These are phyloP conservation scores for Seladonia tumulorum DNA, from an alignment of 2,888 invertebrate species.

Conservation along the genomic window DNA sequence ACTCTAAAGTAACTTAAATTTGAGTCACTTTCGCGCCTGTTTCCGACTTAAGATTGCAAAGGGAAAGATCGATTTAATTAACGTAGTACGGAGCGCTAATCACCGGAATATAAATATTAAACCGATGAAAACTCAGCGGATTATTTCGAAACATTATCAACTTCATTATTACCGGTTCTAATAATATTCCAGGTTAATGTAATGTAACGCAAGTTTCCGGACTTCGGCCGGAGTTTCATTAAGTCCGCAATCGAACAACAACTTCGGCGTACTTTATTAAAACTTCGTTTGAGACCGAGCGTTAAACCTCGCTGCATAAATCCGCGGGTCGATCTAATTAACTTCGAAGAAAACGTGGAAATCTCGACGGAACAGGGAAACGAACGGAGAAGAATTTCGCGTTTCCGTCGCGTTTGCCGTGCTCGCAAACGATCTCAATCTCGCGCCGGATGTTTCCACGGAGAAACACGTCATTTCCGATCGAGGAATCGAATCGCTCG, in stretches of 20 bases:
- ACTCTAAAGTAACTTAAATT: not conserved
- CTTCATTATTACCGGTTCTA: not conserved
- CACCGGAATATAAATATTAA: not conserved
- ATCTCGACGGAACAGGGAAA: constrained; percentile 21
- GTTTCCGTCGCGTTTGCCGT: constrained; percentile 32
- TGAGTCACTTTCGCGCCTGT: too few species aligned
- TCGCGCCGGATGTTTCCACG: constrained; percentile 35
- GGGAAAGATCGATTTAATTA: not conserved
- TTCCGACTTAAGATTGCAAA: too few species aligned
- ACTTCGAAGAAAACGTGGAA: not conserved
- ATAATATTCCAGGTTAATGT: not conserved
- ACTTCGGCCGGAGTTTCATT: not conserved
- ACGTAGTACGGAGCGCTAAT: not conserved
- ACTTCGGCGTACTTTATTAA: not conserved
- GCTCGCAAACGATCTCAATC: constrained; percentile 36
- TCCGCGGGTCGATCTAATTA: not conserved
- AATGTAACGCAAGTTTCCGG: not conserved
- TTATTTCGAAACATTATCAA: not conserved
- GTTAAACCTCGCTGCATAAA: not conserved
- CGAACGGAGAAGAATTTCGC: constrained; percentile 20
- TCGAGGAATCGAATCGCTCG: constrained; percentile 37
- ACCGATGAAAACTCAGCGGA: not conserved
- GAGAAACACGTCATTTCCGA: constrained; percentile 42
- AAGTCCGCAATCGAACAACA: not conserved
- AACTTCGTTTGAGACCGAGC: not conserved